Evolutionary conservation across 2,113 vertebrate species (phyloP), one percentile per base, ranked within the genome.

Genomic region (Callocephalon fimbriatum): DNA sequence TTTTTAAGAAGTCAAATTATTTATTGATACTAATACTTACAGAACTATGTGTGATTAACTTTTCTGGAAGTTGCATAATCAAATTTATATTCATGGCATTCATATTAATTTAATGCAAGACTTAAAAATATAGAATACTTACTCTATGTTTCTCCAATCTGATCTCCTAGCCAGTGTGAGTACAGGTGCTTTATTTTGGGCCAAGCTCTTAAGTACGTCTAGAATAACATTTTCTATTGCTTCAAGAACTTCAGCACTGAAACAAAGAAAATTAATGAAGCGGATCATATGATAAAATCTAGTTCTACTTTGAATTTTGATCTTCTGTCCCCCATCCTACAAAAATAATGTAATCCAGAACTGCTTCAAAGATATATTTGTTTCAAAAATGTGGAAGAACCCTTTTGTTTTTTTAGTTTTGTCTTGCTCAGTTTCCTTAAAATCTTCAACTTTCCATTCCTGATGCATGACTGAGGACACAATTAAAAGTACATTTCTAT

Each of bases 121-220:
- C 4, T 73, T 82, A 10, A 8, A 65, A 75, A 67, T 56, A 58
- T 15, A 72, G 62, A 25, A 86, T 79, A 95, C 98, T 93, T 98
- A 99, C 99, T 98, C 98, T 81, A 99, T 96, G 53, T 99, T 99
- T 83, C 93, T 98, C 99, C 99, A 99, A 47, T 97, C 98, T 48
- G 97, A 96, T 98, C 99, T 98, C 92, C 98, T 98, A 74, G 98
- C 97, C 78, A 99, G 7, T 7, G 61, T 96, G 78, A 99, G 98
- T 63, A 97, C 97, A 78, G 99, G 99, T 50, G 98, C 98, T 90
- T 99, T 98, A 3, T 98, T 97, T 93, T 97, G 98, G 44, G 98
- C 98, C 95, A 99, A 90, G 91, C 98, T 98, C 77, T 95, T 90
- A 83, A 99, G 3, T 32, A 98, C 65, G 65, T 97, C 98, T 45